Evolutionary conservation across 2,113 vertebrate genomes (phyloP), one percentile per base, ranked within the genome.

Genomic region (Lepisosteus osseus): DNA sequence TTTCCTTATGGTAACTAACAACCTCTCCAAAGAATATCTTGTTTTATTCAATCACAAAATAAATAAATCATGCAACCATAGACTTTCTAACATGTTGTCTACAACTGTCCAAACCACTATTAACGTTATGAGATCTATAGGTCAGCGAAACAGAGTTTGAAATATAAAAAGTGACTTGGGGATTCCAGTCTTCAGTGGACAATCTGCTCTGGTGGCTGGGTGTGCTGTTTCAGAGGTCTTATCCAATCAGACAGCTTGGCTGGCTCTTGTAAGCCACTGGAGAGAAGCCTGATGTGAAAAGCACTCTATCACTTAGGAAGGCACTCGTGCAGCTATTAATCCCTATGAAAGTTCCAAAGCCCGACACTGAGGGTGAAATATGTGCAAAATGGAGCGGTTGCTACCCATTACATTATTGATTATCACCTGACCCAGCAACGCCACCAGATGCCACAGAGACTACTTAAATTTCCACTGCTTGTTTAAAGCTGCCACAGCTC

Each of bases 381-480:
- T 72, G 77, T 77, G 75, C 76, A 75, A 55, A 73, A 57, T 70
- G 3, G 40, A 70, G 71, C 75, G 63, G 65, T 65, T 59, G 74
- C 77, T 79, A 71, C 78, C 80, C 78, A 71, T 85, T 90, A 86
- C 82, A 85, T 87, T 91, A 94, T 90, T 90, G 91, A 91, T 91
- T 81, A 77, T 77, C 80, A 80, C 84, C 78, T 84, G 83, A 85
- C 76, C 80, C 77, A 81, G 73, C 78, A 78, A 77, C 78, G 76
- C 71, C 79, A 77, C 78, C 80, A 79, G 72, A 79, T 81, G 63
- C 74, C 84, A 87, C 67, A 76, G 74, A 79, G 80, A 76, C 81
- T 84, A 85, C 85, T 86, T 74, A 76, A 84, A 74, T 87, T 89
- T 87, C 81, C 78, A 61, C 54, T 72, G 78, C 72, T 76, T 83